These are phyloP conservation scores for Mesocentrotus franciscanus DNA, from an alignment of 53 echinoderm and acorn worm genomes.

Conservation along the genomic window DNA sequence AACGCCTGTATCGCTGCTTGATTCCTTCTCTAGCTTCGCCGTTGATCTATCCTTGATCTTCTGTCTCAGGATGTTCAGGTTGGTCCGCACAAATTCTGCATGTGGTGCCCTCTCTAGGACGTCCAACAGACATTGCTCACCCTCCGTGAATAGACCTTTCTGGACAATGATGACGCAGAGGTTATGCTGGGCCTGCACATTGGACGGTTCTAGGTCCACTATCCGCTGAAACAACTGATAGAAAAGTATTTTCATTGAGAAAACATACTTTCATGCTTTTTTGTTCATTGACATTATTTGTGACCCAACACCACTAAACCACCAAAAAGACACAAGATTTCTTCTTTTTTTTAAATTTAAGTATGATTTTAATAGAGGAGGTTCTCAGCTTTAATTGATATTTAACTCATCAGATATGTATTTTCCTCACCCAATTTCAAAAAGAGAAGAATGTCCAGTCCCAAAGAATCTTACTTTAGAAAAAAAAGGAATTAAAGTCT, in stretches of 20 bases:
- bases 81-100: constrained; percentile 65
- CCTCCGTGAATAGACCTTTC: constrained; percentile 47
- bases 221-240: constrained; percentile 67
- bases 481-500: no score
- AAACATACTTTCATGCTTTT: not conserved
- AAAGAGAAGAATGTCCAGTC: no score
- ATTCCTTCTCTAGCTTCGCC: not conserved
- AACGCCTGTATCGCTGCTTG: not conserved
- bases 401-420: no score
- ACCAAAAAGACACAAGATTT: not conserved
- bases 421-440: no score
- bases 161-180: constrained; percentile 72
- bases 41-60: not conserved
- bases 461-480: no score
- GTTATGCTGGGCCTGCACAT: constrained; percentile 71
- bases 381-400: no score
- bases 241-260: not conserved
- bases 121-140: constrained; percentile 62
- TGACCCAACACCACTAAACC: no score
- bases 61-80: constrained; percentile 52
- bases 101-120: constrained; percentile 68
- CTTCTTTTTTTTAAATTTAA: no score
- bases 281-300: not conserved
- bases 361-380: no score
- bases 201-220: constrained; percentile 66